Evolutionary conservation across 1,140 invertebrate species (phyloP).

Genomic region (Anoplolepis gracilipes): DNA sequence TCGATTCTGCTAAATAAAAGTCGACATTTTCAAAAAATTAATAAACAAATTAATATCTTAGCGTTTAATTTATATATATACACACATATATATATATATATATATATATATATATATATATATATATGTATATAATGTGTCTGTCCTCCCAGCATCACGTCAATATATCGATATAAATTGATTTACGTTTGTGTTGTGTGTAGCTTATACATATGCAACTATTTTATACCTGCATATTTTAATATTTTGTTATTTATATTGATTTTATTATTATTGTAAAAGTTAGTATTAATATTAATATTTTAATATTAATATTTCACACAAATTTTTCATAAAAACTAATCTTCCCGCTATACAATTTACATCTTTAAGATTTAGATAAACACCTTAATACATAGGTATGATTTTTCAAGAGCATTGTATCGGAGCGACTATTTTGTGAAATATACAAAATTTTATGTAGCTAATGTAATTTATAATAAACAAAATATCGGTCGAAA

Average conservation of each 20-base stretch:
- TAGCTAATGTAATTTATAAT: constrained; percentile 22
- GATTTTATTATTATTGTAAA: constrained; percentile 16
- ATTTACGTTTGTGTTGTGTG: not conserved
- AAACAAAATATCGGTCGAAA: constrained; percentile 54
- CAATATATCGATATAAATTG: constrained; percentile 5
- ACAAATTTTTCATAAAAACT: not conserved
- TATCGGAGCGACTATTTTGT: constrained; percentile 3
- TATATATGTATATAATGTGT: too few species aligned
- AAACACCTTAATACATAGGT: not conserved
- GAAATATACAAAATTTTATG: not conserved
- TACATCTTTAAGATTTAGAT: not conserved
- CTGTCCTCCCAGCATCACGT: too few species aligned
- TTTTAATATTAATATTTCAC: not conserved
- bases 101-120: too few species aligned
- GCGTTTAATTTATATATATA: not conserved
- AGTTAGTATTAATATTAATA: constrained; percentile 5
- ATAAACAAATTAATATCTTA: constrained; percentile 23
- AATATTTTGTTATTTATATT: not conserved
- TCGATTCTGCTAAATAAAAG: constrained; percentile 17
- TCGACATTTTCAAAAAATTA: constrained; percentile 36
- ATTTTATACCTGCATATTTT: not conserved
- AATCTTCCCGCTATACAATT: not conserved
- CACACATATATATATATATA: too few species aligned
- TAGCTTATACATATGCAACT: not conserved
- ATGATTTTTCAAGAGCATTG: not conserved